Evolutionary conservation across 2,888 invertebrate genomes (phyloP), one percentile per base, ranked within the genome.

Genomic region (Pachymerium ferrugineum): DNA sequence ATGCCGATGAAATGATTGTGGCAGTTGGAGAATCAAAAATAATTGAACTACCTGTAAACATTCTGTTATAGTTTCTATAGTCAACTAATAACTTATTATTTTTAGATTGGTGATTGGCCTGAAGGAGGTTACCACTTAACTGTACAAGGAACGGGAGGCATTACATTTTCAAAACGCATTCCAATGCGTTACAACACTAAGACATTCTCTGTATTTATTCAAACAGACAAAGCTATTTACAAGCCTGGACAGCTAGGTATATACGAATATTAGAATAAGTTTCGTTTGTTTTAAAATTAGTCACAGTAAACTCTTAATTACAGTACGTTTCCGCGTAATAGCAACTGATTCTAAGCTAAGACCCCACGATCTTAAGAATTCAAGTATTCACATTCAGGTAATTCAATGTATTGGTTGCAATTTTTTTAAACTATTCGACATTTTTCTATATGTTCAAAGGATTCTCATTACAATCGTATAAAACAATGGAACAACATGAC

Each of bases 21-120:
- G 86, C 86, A 77, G 90, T 90, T 25, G 89, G 89, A 74, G 86
- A 86, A 2, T 90, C 91, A 0, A 85, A 88, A 78, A 85, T 90
- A 72, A 84, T 91, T 74, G 87, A 88, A 77, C 86, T 94, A 72
- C 87, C 91, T 83, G 92, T 92, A 67, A 14, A 19, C 28, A 1
- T 8, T 70, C 10, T 28, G 19, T 8, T 28, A 19, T 1, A 70
- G 3, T 28, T 12, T 31, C 10, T 3, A 5, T 0, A n/a, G 22
- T 29, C n/a, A 28, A 70, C 31, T 70, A 19, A 12, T 19, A 25
- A n/a, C n/a, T n/a, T n/a, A n/a, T n/a, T n/a, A n/a, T n/a, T n/a
- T 19, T n/a, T 62, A 74, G 74, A 38, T 73, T 5, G 74, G 62
- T 10, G 6, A 16, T 19, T 72, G 74, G 72, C 12, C 3, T n/a